A percentile compares a stretch with the other conserved stretches of the same genome.
Conservation (phyloP, 53 echinoderm and acorn worm genomes). For the Zoroaster sp. region DNA sequence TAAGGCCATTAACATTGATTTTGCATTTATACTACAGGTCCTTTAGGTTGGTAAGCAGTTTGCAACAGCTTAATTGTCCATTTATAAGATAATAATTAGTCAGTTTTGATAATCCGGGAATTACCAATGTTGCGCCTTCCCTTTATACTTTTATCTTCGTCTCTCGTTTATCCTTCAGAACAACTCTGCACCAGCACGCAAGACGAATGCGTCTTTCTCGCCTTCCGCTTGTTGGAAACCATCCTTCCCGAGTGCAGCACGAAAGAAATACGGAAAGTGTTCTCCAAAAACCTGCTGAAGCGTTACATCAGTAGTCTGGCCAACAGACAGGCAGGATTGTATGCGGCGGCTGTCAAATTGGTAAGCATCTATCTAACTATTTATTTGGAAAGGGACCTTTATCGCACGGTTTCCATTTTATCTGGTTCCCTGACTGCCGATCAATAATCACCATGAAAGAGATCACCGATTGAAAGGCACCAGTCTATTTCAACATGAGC, state of each 20-base stretch:
- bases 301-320: slow-evolving; percentile 72
- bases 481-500: too few relatives aligned
- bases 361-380: slow-evolving; percentile 47
- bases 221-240: slow-evolving; percentile 66
- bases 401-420: neutral
- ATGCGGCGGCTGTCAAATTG: slow-evolving; percentile 69
- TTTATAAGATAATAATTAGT: too few relatives aligned
- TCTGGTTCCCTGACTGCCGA: too few relatives aligned
- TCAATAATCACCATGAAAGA: too few relatives aligned
- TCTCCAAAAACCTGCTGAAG: slow-evolving; percentile 65
- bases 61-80: too few relatives aligned
- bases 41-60: too few relatives aligned
- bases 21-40: too few relatives aligned
- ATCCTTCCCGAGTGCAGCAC: slow-evolving; percentile 51
- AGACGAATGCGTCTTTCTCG: slow-evolving; percentile 50
- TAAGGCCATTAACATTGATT: too few relatives aligned
- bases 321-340: slow-evolving; percentile 70
- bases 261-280: slow-evolving; percentile 54
- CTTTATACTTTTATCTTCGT: neutral
- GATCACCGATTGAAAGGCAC: too few relatives aligned
- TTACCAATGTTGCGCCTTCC: neutral
- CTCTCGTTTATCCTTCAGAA: neutral
- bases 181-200: slow-evolving; percentile 45
- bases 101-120: too few relatives aligned
- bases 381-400: neutral